These are phyloP conservation scores for Diorhabda carinulata DNA, from an alignment of 1,140 invertebrate genomes.

Conservation along the genomic window DNA sequence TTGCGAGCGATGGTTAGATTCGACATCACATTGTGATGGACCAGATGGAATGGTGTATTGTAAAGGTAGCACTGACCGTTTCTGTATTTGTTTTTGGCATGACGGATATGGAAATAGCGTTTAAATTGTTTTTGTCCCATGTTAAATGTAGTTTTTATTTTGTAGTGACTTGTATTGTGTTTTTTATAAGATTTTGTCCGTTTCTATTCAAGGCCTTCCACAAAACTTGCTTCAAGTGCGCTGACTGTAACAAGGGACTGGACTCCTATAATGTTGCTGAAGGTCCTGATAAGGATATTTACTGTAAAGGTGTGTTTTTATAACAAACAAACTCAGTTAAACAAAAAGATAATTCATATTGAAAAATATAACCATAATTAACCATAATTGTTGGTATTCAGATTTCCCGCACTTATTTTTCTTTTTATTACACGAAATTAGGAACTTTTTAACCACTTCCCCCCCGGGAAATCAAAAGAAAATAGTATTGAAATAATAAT, in stretches of 20 bases:
- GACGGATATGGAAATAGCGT: not conserved
- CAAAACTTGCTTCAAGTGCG: constrained; percentile 94
- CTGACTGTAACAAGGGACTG: constrained; percentile 87
- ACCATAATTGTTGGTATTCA: too few relatives aligned
- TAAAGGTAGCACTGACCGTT: constrained; percentile 62
- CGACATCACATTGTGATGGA: constrained; percentile 87
- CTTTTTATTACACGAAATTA: too few relatives aligned
- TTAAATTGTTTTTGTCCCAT: constrained; percentile 10
- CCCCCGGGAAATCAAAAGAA: too few relatives aligned
- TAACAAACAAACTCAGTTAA: not conserved
- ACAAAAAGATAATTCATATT: too few relatives aligned
- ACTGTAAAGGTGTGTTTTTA: constrained; percentile 83
- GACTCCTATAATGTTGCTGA: constrained; percentile 95
- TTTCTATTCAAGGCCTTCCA: constrained; percentile 68
- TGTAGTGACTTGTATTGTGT: constrained; percentile 17
- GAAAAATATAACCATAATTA: too few relatives aligned
- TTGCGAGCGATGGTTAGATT: constrained; percentile 89
- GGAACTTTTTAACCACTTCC: too few relatives aligned
- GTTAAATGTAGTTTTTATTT: constrained; percentile 8
- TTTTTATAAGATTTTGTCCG: constrained; percentile 3
- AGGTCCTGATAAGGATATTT: constrained; percentile 93
- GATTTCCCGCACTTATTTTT: too few relatives aligned
- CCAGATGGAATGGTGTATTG: constrained; percentile 92
- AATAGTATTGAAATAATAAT: too few relatives aligned
- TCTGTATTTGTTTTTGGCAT: constrained; percentile 9